phyloP scores from a whole-genome alignment of 2,797 vertebrate genomes.

The Synanceia verrucosa region DNA sequence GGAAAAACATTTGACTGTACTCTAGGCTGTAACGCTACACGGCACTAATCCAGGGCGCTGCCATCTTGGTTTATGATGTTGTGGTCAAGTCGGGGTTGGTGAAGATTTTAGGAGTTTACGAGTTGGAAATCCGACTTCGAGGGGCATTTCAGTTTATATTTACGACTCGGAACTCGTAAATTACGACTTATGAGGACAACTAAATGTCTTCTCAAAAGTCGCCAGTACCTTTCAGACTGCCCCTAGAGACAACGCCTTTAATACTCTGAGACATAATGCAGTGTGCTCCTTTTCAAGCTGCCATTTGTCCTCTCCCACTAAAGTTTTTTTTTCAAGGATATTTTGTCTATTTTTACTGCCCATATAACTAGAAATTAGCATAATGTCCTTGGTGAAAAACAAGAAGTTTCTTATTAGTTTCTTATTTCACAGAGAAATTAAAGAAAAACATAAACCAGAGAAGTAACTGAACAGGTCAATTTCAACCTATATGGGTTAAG shows the following conservation, averaged over 20 bases:
- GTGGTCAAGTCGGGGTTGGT: no score
- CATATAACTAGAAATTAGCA: background rate
- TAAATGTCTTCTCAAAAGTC: slow-evolving; percentile 33
- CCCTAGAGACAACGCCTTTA: background rate
- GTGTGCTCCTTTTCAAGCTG: background rate
- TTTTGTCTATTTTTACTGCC: background rate
- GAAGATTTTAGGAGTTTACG: no score
- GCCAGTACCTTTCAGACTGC: background rate
- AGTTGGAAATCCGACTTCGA: no score
- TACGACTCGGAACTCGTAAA: no score
- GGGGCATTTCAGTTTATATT: no score
- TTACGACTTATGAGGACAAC: no score
- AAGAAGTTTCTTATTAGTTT: background rate
- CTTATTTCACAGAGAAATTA: background rate
- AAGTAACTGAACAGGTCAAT: background rate
- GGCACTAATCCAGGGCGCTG: no score
- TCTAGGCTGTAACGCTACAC: no score
- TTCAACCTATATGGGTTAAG: background rate
- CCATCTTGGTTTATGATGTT: no score
- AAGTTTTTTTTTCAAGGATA: background rate
- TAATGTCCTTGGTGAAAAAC: background rate
- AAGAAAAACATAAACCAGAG: background rate
- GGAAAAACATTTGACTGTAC: no score
- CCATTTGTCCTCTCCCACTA: background rate
- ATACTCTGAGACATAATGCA: background rate